Evolutionary conservation across 2,113 vertebrate species (phyloP), one percentile per base, ranked within the genome.

Genomic region (Telmatochromis bifrenatus): DNA sequence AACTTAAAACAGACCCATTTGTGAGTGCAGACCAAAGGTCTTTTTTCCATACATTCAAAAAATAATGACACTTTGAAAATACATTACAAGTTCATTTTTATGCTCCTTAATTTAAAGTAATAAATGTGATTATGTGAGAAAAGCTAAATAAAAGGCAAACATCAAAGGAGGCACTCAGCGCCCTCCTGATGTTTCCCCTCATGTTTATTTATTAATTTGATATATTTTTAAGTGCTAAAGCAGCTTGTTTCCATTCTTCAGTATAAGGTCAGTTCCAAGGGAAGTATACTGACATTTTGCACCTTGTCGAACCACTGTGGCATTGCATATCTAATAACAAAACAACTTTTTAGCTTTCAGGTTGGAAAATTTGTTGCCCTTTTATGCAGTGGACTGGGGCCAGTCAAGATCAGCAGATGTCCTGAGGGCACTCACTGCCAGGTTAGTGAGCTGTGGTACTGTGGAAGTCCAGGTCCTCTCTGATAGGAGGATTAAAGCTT

Each of bases 401-500:
- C 81, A 89, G 91, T 91, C 88, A 88, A 89, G 89, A 91, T 90
- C 87, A 82, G 35, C 79, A 88, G 87, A 93, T 93, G 87, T 89
- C 87, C 87, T 54, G 84, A 90, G 92, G 45, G 87, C 89, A 26
- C 70, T 82, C 79, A 87, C 45, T 89, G 93, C 91, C 87, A 89
- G 88, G 87, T 89, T 91, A 91, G 93, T 42, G 87, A 94, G 92
- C 90, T 93, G 93, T 94, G 91, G 88, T 93, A 86, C 68, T 90
- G 88, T 92, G 85, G 68, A 87, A 88, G 88, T 81, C 86, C 86
- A 89, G 89, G 84, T 85, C n/a, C 42, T 70, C 84, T 77, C 42
- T 91, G 91, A 92, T 93, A 93, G 93, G 53, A 86, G 92, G 92
- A 95, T 93, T 95, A 95, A 90, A 85, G 87, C 92, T 88, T 81